Conservation (phyloP, 2,113 vertebrate species). For the Pseudopipra pipra region DNA sequence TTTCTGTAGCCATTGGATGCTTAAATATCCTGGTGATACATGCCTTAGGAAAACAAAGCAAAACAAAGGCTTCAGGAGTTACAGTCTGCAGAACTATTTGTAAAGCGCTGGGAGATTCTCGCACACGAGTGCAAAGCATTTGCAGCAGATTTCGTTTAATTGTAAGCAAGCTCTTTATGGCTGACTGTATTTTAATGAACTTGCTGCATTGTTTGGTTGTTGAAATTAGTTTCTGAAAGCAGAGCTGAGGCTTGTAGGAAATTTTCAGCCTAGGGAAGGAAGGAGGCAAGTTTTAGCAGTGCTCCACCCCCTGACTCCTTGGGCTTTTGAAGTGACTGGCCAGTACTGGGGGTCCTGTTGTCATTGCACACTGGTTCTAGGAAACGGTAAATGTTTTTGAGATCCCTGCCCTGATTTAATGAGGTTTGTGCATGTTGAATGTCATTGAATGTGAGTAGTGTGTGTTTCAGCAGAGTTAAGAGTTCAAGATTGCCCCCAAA, state of each 20-base stretch:
- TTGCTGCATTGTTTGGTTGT: background rate
- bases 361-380: background rate
- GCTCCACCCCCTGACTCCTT: fast-evolving
- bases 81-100: background rate
- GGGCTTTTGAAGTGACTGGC: background rate
- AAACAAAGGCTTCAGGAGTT: background rate
- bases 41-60: background rate
- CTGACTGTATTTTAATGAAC: background rate
- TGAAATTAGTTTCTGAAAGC: background rate
- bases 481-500: background rate
- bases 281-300: background rate
- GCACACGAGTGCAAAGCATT: fast-evolving
- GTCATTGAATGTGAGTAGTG: too few relatives aligned
- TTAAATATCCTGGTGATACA: background rate
- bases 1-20: background rate
- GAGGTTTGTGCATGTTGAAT: background rate
- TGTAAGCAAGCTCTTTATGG: background rate
- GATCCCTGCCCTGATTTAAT: background rate
- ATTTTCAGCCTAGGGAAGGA: background rate
- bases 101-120: background rate
- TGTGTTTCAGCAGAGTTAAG: background rate
- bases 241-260: background rate
- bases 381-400: background rate
- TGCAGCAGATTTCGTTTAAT: background rate
- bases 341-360: background rate